Evolutionary conservation across 2,888 invertebrate genomes (phyloP).

Genomic region (Melanchra persicariae): DNA sequence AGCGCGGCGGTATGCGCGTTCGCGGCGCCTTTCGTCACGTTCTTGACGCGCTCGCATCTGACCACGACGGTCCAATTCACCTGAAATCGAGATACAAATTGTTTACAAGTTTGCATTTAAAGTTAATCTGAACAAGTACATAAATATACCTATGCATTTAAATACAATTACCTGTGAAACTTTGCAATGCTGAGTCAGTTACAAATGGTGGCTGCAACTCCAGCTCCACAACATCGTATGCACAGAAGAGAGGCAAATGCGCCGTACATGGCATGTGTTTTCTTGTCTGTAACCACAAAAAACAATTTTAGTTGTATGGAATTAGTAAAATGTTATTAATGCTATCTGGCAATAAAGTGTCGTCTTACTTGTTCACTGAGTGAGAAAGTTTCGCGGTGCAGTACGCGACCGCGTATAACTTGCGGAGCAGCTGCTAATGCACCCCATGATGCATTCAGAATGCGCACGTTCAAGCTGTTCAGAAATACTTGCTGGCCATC

Average conservation of each 20-base stretch:
- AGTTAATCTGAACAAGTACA: neutral
- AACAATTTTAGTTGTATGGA: neutral
- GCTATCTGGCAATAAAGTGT: neutral
- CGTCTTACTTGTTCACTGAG: slow-evolving; percentile 92
- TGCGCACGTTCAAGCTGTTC: slow-evolving; percentile 96
- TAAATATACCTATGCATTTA: neutral
- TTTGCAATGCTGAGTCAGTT: slow-evolving; percentile 92
- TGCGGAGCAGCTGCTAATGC: slow-evolving; percentile 94
- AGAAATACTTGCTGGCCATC: slow-evolving; percentile 98
- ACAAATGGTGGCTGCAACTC: slow-evolving; percentile 94
- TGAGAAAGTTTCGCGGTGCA: slow-evolving; percentile 97
- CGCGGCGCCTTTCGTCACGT: slow-evolving; percentile 95
- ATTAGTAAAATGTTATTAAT: neutral
- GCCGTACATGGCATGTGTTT: slow-evolving; percentile 93
- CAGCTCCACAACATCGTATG: slow-evolving; percentile 97
- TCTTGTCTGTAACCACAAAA: slow-evolving; percentile 77
- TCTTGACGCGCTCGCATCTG: slow-evolving; percentile 93
- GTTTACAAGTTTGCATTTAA: neutral
- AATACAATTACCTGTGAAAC: slow-evolving; percentile 92
- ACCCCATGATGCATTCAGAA: slow-evolving; percentile 97
- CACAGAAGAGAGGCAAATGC: slow-evolving; percentile 97
- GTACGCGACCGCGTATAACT: slow-evolving; percentile 93
- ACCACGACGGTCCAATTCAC: slow-evolving; percentile 93
- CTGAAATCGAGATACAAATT: slow-evolving; percentile 78
- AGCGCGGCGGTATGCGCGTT: slow-evolving; percentile 94